Evolutionary conservation across 2,113 vertebrate species (phyloP).

Genomic region (Odontophorus gujanensis): DNA sequence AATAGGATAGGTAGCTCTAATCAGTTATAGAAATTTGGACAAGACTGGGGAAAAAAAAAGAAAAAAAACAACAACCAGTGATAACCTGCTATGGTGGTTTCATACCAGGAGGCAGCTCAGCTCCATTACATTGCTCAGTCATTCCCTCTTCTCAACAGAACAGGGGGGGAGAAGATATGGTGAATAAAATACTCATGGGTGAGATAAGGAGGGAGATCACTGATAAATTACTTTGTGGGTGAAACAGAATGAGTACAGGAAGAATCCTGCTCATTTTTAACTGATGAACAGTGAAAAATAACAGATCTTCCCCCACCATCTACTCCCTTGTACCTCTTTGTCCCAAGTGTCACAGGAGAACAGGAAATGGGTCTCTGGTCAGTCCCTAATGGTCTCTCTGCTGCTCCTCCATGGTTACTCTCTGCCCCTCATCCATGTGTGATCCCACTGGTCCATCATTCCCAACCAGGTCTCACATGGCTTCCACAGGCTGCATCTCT

Average conservation of each 20-base stretch:
- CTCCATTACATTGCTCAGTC: not conserved
- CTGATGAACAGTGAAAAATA: not conserved
- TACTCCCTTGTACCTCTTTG: not conserved
- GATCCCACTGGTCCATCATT: not conserved
- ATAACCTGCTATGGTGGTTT: not conserved
- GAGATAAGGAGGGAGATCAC: not conserved
- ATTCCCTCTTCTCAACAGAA: not conserved
- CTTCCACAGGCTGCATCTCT: not conserved
- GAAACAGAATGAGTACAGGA: not conserved
- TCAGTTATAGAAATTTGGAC: not conserved
- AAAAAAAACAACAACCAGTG: too few relatives aligned
- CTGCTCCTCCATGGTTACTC: not conserved
- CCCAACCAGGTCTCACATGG: not conserved
- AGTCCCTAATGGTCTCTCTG: not conserved
- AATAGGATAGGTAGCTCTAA: not conserved
- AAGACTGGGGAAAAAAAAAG: not conserved
- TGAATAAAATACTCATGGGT: not conserved
- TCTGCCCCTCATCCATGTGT: not conserved
- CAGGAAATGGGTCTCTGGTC: not conserved
- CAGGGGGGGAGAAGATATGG: not conserved
- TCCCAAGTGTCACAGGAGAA: not conserved
- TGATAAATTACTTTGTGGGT: not conserved
- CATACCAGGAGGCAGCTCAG: not conserved
- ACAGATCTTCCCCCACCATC: not conserved
- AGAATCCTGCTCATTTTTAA: not conserved